Base-by-base conservation (phyloP, 2,888 invertebrate genomes). In the Matsumyia berberina region DNA sequence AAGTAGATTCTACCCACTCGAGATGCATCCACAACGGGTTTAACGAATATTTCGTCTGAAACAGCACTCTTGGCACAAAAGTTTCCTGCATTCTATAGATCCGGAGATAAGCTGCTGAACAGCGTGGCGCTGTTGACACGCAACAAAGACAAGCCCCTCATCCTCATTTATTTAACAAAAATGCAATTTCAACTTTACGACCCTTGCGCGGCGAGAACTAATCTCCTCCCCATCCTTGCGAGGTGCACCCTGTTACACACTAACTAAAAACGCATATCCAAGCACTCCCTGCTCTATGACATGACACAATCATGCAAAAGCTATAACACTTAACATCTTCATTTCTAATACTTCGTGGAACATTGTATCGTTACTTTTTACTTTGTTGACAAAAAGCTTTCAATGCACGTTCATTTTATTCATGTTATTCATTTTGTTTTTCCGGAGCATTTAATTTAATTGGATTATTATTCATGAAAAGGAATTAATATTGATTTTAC, bases 401-500 rank as follows among this genome's bases (percentile, higher is more conserved):
- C 73, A 78, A 69, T 46, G 73, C 78, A 73, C 69, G 62, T 66
- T 82, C 67, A 67, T 44, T 60, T 66, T 49, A 57, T 62, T 70
- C 44, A 57, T 58, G 57, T 73, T 24, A n/a, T n/a, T n/a, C n/a
- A n/a, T 24, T 24, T 24, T 24, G 1, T 4, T 4, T 51, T 78
- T 62, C 69, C 79, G 73, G 73, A 79, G 79, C 64, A 69, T 83
- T 83, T 64, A 79, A 74, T 35, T 83, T 83, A 79, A 79, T 73
- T 79, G 83, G 69, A 79, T 79, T 79, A 73, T 57, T 73, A 83
- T 83, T 83, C 79, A 83, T 79, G 73, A 69, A 67, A 69, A 44
- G 62, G 79, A 83, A 79, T 83, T 74, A 79, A 73, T 83, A 83
- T 83, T 83, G 83, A 83, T 83, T 83, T 83, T 57, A 31, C 19